Conservation (phyloP, 2,113 vertebrate species). For the Burhinus oedicnemus region DNA sequence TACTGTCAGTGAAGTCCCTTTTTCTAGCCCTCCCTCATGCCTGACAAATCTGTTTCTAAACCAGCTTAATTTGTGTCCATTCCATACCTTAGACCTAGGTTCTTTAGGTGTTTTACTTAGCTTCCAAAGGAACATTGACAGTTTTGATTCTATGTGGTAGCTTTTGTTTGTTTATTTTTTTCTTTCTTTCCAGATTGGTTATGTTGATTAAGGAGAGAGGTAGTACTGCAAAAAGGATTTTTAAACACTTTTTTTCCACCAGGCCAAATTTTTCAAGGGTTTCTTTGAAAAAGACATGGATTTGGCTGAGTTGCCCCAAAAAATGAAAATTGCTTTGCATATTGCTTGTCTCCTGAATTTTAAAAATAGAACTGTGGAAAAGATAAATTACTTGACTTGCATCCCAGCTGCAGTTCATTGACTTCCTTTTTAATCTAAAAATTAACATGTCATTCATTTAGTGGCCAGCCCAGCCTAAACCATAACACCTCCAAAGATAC, state of each 20-base stretch:
- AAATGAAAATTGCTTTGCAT: not conserved
- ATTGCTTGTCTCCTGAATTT: not conserved
- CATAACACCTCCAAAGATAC: not conserved
- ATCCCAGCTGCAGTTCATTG: not conserved
- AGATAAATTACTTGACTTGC: not conserved
- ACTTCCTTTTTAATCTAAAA: slow-evolving; percentile 9
- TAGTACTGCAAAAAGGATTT: not conserved
- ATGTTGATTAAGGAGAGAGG: not conserved
- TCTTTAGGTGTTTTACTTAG: not conserved
- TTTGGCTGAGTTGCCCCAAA: not conserved
- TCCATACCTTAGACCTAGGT: not conserved
- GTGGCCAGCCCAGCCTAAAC: not conserved
- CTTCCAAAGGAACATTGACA: accelerated
- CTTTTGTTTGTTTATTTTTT: not conserved
- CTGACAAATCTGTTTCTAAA: not conserved
- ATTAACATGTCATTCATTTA: not conserved
- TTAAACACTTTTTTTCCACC: not conserved
- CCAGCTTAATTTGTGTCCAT: not conserved
- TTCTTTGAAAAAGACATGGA: not conserved
- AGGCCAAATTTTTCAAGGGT: not conserved
- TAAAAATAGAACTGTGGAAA: not conserved
- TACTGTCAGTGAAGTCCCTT: not conserved
- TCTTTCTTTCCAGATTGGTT: not conserved
- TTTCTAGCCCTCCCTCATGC: not conserved
- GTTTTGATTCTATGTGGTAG: not conserved